Percentiles rank a stretch among this genome's conserved stretches.
These are phyloP conservation scores for Euphonia xanthogaster DNA, from an alignment of 2,797 vertebrate genomes.

Conservation along the genomic window DNA sequence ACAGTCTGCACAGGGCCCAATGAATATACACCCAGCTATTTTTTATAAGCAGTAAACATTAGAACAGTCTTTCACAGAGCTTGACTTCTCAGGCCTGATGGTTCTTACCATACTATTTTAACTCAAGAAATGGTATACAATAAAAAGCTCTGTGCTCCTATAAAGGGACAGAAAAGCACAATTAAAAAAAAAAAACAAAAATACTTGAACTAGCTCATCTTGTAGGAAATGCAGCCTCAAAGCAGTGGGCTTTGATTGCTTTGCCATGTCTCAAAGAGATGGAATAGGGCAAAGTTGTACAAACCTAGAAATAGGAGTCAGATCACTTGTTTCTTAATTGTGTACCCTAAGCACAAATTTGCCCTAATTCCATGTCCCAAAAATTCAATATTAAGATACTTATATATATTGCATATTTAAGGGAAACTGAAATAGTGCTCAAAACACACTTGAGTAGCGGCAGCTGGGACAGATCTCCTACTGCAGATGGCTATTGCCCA, in stretches of 20 bases:
- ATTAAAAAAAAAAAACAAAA: neutral
- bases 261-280: neutral
- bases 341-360: neutral
- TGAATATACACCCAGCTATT: neutral
- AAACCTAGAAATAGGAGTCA: neutral
- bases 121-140: neutral
- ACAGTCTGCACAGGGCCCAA: fast-evolving
- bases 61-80: neutral
- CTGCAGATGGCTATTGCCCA: neutral
- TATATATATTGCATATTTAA: neutral
- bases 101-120: neutral
- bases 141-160: neutral
- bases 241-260: neutral
- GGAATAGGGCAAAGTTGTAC: neutral
- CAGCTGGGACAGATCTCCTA: neutral
- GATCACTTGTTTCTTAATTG: neutral
- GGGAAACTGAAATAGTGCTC: neutral
- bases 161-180: neutral
- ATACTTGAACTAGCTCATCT: neutral
- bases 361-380: neutral
- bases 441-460: neutral
- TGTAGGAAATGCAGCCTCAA: neutral
- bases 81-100: neutral
- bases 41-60: constrained; percentile 26
- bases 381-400: neutral